Evolutionary conservation across 2,888 invertebrate genomes (phyloP).

Genomic region (Chymomyza fuscimana): DNA sequence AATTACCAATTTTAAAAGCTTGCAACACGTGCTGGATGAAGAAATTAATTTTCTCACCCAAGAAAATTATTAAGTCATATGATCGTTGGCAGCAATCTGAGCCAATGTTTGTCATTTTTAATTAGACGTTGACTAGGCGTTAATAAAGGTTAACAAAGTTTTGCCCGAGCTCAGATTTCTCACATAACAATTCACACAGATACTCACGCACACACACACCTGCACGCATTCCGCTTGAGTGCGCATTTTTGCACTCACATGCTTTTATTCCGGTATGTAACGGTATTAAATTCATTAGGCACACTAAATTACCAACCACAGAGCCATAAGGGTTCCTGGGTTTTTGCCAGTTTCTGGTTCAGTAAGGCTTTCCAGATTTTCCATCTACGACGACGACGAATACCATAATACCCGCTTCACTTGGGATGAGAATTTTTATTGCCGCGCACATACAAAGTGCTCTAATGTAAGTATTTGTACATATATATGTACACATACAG

Average conservation of each 20-base stretch:
- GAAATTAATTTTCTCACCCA: background rate
- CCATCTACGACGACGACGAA: background rate
- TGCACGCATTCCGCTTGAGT: constrained; percentile 45
- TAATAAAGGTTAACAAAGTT: constrained; percentile 73
- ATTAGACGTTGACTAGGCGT: constrained; percentile 58
- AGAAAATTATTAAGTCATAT: constrained; percentile 55
- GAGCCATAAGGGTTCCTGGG: constrained; percentile 21
- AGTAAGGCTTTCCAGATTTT: background rate
- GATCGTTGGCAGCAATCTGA: constrained; percentile 25
- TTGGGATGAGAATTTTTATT: constrained; percentile 46
- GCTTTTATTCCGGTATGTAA: constrained; percentile 63
- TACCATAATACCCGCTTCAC: background rate
- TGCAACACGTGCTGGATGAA: constrained; percentile 18
- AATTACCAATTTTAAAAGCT: constrained; percentile 60
- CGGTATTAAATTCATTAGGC: constrained; percentile 74
- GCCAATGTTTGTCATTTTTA: constrained; percentile 54
- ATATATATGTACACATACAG: constrained; percentile 1
- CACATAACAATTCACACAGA: constrained; percentile 42
- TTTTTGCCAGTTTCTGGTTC: background rate
- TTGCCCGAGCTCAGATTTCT: constrained; percentile 58
- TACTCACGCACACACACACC: constrained; percentile 26
- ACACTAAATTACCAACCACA: constrained; percentile 72
- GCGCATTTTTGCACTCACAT: constrained; percentile 70
- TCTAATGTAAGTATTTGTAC: constrained; percentile 41
- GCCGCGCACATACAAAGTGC: constrained; percentile 40